Percentiles rank a stretch among this genome's conserved stretches.
These are phyloP conservation scores for Gymnoscopelus braueri DNA, from an alignment of 2,797 vertebrate species.

Conservation along the genomic window DNA sequence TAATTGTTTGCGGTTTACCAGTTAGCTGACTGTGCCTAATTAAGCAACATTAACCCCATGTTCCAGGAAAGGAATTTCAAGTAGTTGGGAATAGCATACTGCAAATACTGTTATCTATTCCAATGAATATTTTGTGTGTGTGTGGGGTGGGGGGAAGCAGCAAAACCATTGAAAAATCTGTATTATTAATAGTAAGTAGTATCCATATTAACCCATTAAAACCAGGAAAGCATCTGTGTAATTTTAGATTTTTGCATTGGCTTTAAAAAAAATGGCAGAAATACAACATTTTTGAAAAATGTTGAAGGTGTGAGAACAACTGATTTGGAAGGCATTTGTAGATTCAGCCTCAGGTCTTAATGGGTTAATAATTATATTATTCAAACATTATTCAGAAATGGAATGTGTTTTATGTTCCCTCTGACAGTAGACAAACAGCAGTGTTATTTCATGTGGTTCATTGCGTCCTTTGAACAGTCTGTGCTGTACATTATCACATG, in stretches of 20 bases:
- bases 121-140: not conserved
- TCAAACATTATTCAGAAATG: no score
- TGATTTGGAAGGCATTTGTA: no score
- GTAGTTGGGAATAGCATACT: not conserved
- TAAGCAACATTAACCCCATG: slow-evolving; percentile 3
- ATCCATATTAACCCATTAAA: no score
- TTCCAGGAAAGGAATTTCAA: not conserved
- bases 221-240: no score
- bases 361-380: no score
- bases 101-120: not conserved
- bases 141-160: not conserved
- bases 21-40: slow-evolving; percentile 1
- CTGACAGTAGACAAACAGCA: not conserved
- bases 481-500: slow-evolving; percentile 79
- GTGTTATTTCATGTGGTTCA: slow-evolving; percentile 74
- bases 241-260: no score
- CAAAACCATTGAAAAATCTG: no score
- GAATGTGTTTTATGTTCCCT: not conserved
- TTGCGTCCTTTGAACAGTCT: slow-evolving; percentile 80
- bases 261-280: no score
- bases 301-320: no score
- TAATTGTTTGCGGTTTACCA: not conserved
- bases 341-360: no score
- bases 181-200: no score
- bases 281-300: no score